Percentiles rank a stretch among this genome's conserved stretches.
Conservation (phyloP, 2,797 vertebrate genomes). For the Pseudochirops corinnae region DNA sequence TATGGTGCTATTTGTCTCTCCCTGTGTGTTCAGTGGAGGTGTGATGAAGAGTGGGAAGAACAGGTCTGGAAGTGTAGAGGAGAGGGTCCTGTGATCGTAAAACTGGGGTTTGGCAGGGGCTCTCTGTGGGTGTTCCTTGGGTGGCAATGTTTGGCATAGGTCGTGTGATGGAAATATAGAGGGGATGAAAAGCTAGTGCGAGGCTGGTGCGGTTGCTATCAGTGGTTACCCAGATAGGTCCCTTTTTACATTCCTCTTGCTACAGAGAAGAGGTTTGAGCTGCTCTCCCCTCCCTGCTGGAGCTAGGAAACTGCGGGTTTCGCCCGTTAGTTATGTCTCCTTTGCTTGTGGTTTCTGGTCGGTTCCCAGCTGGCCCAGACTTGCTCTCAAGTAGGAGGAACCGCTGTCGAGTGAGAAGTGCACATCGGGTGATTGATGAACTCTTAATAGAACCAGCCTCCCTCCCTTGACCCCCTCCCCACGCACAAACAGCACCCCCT, state of each 20-base stretch:
- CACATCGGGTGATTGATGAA: slow-evolving; percentile 88
- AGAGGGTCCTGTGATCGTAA: not conserved
- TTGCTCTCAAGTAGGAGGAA: slow-evolving; percentile 84
- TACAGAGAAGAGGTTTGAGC: not conserved
- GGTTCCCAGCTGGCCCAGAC: slow-evolving; percentile 85
- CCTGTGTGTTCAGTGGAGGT: not conserved
- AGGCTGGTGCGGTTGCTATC: not conserved
- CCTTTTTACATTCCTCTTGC: not conserved
- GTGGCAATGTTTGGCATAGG: not conserved
- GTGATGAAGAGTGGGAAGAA: not conserved
- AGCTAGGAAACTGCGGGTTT: not conserved
- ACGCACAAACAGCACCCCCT: slow-evolving; percentile 55
- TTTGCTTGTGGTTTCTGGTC: slow-evolving; percentile 78
- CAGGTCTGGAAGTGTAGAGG: not conserved
- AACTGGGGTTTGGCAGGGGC: not conserved
- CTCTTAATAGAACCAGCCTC: slow-evolving; percentile 81
- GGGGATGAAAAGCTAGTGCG: not conserved
- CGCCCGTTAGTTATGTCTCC: slow-evolving; percentile 61
- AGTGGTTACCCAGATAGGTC: not conserved
- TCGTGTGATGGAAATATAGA: not conserved
- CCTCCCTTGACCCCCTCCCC: slow-evolving; percentile 68
- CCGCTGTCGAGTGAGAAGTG: slow-evolving; percentile 83
- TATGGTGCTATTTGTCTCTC: not conserved
- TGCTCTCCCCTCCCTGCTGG: slow-evolving; percentile 11
- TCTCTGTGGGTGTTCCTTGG: not conserved